Evolutionary conservation across 1,140 invertebrate species (phyloP), one percentile per base, ranked within the genome.

Genomic region (Wasmannia auropunctata): DNA sequence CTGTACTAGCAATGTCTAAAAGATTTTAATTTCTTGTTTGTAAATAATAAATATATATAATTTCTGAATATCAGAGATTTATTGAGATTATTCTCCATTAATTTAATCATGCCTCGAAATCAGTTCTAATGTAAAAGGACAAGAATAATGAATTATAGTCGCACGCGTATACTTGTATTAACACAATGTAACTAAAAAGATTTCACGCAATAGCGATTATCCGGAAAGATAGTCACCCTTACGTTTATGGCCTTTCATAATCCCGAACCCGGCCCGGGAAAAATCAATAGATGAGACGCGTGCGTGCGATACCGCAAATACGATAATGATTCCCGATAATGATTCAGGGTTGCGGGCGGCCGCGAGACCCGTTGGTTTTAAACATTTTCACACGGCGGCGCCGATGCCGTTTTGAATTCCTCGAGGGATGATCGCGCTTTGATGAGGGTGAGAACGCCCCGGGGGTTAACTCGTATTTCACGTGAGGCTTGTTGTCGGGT

Each of bases 391-490:
- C 92, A 94, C 91, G 91, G 86, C 70, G 54, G 19, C 25, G 43
- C 37, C 81, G 69, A 79, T 63, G 88, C 84, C 89, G 91, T 93
- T 94, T 94, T 93, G 92, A 94, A 94, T 94, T 95, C 91, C 92
- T 93, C 91, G 90, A 93, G 93, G 94, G 93, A 94, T 94, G 91
- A 93, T 92, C 90, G 90, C 72, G 89, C 88, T 94, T 93, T 93
- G 91, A 93, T 91, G 93, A 94, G 94, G 94, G 93, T 92, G 92
- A 91, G 91, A 92, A 90, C 88, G 85, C 80, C 91, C 91, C 74
- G 87, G 90, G 93, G 92, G 93, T 93, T 92, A 91, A 94, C 93
- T 93, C 92, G 91, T 93, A 94, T 93, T 94, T 94, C 93, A 93
- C 92, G 92, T 89, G 91, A 93, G 92, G 91, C 91, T 93, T 90